These are phyloP conservation scores for Caenorhabditis drosophilae DNA, from an alignment of 2,888 invertebrate species.

Conservation along the genomic window DNA sequence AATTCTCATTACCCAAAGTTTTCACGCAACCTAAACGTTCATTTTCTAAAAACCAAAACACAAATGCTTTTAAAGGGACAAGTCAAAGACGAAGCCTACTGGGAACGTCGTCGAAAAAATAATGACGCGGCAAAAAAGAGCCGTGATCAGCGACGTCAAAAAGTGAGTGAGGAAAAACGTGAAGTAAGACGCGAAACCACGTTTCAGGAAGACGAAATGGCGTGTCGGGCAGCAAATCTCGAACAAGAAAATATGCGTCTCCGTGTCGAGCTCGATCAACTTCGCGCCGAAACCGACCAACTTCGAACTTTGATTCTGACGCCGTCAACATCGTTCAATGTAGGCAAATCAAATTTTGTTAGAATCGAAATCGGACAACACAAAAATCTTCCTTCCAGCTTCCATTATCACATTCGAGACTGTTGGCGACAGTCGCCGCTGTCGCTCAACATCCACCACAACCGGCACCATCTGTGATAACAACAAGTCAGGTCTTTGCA, in stretches of 20 bases:
- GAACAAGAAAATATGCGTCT: constrained; percentile 83
- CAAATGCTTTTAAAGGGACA: constrained; percentile 42
- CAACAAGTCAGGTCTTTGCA: constrained; percentile 36
- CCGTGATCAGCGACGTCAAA: constrained; percentile 82
- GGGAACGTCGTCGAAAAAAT: constrained; percentile 86
- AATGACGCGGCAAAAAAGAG: constrained; percentile 94
- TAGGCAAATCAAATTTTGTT: constrained; percentile 7
- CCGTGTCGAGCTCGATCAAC: constrained; percentile 40
- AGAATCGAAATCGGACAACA: too few species aligned
- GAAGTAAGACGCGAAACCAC: too few species aligned
- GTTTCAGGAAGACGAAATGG: constrained; percentile 86
- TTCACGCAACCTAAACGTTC: too few species aligned
- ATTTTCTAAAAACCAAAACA: too few species aligned
- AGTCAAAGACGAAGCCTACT: constrained; percentile 81
- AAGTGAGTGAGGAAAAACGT: constrained; percentile 20
- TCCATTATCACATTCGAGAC: constrained; percentile 6
- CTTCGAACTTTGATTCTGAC: constrained; percentile 38
- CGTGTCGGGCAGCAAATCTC: constrained; percentile 84
- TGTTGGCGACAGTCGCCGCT: constrained; percentile 22
- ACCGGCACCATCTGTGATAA: constrained; percentile 34
- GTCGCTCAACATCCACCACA: background rate
- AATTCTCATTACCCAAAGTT: too few species aligned
- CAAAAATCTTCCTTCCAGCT: background rate
- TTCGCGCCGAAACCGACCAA: constrained; percentile 47
- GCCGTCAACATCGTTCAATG: constrained; percentile 29